phyloP scores from a whole-genome alignment of 2,113 vertebrate species.

The Hystrix brachyura region DNA sequence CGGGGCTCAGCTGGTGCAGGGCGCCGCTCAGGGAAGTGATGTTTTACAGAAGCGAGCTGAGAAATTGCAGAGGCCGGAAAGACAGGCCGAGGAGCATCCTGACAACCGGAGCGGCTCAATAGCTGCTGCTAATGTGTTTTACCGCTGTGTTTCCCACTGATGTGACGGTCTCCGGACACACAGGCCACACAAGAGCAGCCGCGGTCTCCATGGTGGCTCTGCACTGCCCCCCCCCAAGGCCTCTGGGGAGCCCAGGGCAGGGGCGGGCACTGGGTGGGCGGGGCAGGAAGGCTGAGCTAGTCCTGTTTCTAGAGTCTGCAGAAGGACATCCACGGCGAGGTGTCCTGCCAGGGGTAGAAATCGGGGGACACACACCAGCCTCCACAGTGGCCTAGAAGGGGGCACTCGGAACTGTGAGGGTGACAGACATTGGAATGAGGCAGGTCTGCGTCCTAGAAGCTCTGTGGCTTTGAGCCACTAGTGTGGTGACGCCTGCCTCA shows the following conservation, averaged over 20 bases:
- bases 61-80: background rate
- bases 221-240: accelerated
- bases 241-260: background rate
- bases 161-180: accelerated
- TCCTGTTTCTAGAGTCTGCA: background rate
- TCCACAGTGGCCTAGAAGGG: background rate
- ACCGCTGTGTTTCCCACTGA: accelerated
- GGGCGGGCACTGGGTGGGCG: accelerated
- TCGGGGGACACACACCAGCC: background rate
- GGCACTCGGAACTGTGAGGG: background rate
- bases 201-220: accelerated
- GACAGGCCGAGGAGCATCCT: accelerated
- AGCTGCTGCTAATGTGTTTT: accelerated
- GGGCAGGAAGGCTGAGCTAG: background rate
- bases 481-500: background rate
- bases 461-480: background rate
- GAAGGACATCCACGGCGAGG: accelerated
- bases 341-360: background rate
- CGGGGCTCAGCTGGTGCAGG: background rate
- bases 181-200: accelerated
- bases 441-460: background rate
- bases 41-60: background rate
- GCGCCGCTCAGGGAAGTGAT: accelerated
- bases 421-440: background rate
- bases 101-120: accelerated